Base-by-base conservation (phyloP, 2,888 invertebrate species). In the Odontothrips loti region DNA sequence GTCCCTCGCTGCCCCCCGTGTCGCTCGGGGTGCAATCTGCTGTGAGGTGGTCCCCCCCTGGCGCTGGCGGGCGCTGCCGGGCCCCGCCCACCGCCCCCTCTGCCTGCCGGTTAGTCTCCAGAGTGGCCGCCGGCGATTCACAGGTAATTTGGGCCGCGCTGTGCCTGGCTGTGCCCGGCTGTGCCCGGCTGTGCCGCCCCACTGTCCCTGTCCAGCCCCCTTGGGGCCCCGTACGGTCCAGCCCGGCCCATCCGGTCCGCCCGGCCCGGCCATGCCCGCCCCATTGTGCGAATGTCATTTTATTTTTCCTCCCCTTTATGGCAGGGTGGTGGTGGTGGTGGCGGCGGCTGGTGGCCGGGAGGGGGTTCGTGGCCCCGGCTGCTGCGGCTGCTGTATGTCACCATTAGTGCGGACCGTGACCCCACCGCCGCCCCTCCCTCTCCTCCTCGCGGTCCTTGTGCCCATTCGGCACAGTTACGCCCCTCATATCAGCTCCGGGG, bases 201-300 rank as follows among this genome's bases (percentile, higher is more conserved):
- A 6, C 34, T 6, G 34, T 43, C 3, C 34, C 34, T 6, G 34
- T 4, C 34, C 6, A 6, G 34, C 34, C 34, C 3, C 34, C 34
- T 2, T 2, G 6, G 3, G 34, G 34, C 34, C 34, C 3, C 3
- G 3, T 43, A 2, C 34, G 34, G 34, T 43, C 34, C 34, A 43
- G 34, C 34, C 34, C 58, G 58, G 6, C 23, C 68, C 68, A 75
- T 75, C n/a, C n/a, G n/a, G n/a, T n/a, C n/a, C n/a, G n/a, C n/a
- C n/a, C n/a, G n/a, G n/a, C n/a, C n/a, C n/a, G n/a, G n/a, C n/a
- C n/a, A n/a, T n/a, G n/a, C n/a, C n/a, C 58, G 58, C 11, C 23
- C 68, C 68, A 75, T 75, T 75, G 68, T 75, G 68, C 68, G 68
- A 27, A 75, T 75, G 68, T 27, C 68, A 75, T 75, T 75, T 75